Evolutionary conservation across 2,797 vertebrate species (phyloP).

Genomic region (Iguana delicatissima): DNA sequence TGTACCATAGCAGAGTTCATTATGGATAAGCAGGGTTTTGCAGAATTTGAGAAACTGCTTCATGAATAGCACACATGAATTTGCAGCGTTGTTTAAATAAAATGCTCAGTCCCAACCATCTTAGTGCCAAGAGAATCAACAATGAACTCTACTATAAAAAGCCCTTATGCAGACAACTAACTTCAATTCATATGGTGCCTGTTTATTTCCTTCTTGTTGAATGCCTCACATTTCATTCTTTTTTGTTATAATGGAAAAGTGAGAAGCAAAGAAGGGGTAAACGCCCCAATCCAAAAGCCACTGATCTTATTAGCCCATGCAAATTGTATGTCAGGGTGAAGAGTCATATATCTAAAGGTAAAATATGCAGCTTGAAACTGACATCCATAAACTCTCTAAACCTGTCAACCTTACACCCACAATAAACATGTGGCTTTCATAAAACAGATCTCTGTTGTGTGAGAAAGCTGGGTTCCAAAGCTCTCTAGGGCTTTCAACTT

Average conservation of each 20-base stretch:
- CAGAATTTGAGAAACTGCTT: neutral
- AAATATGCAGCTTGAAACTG: neutral
- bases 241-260: neutral
- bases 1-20: neutral
- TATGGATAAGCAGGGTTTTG: neutral
- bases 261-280: neutral
- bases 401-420: neutral
- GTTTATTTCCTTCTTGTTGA: neutral
- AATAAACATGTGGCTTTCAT: neutral
- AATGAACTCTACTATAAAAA: neutral
- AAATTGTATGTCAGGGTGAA: neutral
- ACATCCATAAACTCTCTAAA: neutral
- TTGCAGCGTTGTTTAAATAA: neutral
- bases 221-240: neutral
- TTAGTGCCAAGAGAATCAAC: neutral
- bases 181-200: neutral
- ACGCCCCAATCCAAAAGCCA: neutral
- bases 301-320: neutral
- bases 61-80: neutral
- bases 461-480: neutral
- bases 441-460: neutral
- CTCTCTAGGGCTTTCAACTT: neutral
- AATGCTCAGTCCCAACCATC: neutral
- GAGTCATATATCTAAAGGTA: neutral
- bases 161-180: no score